Evolutionary conservation across 2,113 vertebrate species (phyloP).

Genomic region (Periophthalmus modestus): DNA sequence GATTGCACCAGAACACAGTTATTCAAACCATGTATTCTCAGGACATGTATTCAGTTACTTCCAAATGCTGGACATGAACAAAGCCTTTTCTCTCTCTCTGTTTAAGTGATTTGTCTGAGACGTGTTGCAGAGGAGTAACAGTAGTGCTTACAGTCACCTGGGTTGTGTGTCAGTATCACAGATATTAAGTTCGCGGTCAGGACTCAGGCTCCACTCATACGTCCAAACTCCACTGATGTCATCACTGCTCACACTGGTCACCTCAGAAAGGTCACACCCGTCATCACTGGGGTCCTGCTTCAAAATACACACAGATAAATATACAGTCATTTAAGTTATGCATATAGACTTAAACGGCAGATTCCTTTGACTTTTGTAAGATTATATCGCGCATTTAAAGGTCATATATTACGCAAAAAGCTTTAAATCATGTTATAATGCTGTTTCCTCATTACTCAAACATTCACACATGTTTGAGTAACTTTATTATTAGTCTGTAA

Average conservation of each 20-base stretch:
- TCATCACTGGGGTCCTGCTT: slow-evolving; percentile 52
- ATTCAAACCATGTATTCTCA: too few species aligned
- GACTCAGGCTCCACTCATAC: slow-evolving; percentile 73
- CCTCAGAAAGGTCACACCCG: slow-evolving; percentile 41
- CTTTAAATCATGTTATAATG: too few species aligned
- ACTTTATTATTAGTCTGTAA: too few species aligned
- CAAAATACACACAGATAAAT: slow-evolving; percentile 16
- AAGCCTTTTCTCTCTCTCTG: background rate
- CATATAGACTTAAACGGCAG: too few species aligned
- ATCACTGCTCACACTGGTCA: slow-evolving; percentile 60
- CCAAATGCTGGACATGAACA: background rate
- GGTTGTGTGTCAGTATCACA: slow-evolving; percentile 68
- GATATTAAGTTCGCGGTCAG: slow-evolving; percentile 76
- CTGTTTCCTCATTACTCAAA: too few species aligned
- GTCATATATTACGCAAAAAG: too few species aligned
- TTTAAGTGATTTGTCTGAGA: slow-evolving; percentile 2
- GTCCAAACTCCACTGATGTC: slow-evolving; percentile 51
- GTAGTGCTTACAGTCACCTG: slow-evolving; percentile 68
- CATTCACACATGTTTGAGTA: too few species aligned
- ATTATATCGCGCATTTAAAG: too few species aligned
- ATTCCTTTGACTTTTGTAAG: too few species aligned
- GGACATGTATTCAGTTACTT: too few species aligned
- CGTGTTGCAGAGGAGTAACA: slow-evolving; percentile 34
- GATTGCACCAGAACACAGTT: too few species aligned
- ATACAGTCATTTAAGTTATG: slow-evolving; percentile 7